Percentiles rank a stretch among this genome's conserved stretches.
phyloP scores from a whole-genome alignment of 2,888 invertebrate species.

The Chrysolina oricalcia region DNA sequence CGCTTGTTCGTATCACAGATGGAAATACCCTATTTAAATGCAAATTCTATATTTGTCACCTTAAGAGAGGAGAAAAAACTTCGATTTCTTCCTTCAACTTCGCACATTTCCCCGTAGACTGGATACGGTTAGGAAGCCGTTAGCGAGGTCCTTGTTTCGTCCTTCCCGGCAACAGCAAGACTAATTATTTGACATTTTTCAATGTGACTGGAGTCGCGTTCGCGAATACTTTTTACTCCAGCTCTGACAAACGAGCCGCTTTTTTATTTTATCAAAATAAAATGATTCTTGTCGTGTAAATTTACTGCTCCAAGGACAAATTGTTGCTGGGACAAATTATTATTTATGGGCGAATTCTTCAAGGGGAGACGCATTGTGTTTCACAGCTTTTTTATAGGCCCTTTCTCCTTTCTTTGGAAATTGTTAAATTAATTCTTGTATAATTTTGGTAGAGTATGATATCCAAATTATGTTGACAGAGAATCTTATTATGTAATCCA shows the following conservation, averaged over 20 bases:
- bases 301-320: conserved; percentile 46
- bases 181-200: conserved; percentile 68
- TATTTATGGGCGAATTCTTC: conserved; percentile 29
- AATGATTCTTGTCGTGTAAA: conserved; percentile 50
- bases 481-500: no score
- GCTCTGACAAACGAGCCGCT: conserved; percentile 54
- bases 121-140: conserved; percentile 39
- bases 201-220: conserved; percentile 60
- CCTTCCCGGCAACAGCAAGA: conserved; percentile 59
- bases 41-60: conserved; percentile 80
- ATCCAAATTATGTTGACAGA: no score
- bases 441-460: no score
- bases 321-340: conserved; percentile 43
- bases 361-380: background rate
- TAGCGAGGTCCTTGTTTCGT: conserved; percentile 31
- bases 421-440: no score
- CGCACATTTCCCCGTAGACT: conserved; percentile 69
- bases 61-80: conserved; percentile 69
- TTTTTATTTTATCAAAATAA: conserved; percentile 56
- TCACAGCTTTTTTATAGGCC: no score
- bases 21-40: conserved; percentile 81
- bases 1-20: conserved; percentile 72
- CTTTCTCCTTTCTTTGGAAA: no score
- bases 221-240: conserved; percentile 58
- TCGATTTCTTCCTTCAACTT: conserved; percentile 70